phyloP scores from a whole-genome alignment of 2,797 vertebrate species.

The Scyliorhinus canicula region DNA sequence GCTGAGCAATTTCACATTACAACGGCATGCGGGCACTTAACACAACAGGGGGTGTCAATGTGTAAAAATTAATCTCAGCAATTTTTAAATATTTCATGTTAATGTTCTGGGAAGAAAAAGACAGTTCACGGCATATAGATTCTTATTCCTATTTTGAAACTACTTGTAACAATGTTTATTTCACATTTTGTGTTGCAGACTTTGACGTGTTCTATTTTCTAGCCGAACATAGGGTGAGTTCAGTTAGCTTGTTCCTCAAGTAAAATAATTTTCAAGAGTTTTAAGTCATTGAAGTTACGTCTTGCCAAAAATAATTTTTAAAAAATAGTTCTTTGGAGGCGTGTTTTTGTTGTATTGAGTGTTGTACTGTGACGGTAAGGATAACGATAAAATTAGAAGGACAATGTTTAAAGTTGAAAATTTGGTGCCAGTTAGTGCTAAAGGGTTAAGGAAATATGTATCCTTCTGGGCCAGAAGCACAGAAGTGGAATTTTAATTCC shows the following conservation, averaged over 20 bases:
- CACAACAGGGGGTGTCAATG: neutral
- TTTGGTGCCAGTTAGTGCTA: neutral
- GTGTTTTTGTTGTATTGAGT: neutral
- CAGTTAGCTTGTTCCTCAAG: neutral
- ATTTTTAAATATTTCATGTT: neutral
- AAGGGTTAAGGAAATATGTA: neutral
- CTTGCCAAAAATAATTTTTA: neutral
- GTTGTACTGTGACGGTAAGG: neutral
- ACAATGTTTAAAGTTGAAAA: neutral
- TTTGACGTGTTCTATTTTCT: neutral
- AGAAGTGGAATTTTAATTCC: neutral
- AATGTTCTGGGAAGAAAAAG: neutral
- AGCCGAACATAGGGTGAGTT: neutral
- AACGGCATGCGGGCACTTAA: too few species aligned
- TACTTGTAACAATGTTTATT: neutral
- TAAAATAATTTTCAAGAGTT: neutral
- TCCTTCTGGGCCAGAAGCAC: neutral
- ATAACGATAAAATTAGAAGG: neutral
- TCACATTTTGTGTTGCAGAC: neutral
- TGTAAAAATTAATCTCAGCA: neutral
- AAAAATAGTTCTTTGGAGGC: neutral
- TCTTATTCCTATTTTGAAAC: neutral
- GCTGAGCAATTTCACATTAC: too few species aligned
- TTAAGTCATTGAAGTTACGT: neutral
- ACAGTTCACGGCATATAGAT: neutral